Evolutionary conservation across 2,888 invertebrate species (phyloP), one percentile per base, ranked within the genome.

Genomic region (Eledona agricola): DNA sequence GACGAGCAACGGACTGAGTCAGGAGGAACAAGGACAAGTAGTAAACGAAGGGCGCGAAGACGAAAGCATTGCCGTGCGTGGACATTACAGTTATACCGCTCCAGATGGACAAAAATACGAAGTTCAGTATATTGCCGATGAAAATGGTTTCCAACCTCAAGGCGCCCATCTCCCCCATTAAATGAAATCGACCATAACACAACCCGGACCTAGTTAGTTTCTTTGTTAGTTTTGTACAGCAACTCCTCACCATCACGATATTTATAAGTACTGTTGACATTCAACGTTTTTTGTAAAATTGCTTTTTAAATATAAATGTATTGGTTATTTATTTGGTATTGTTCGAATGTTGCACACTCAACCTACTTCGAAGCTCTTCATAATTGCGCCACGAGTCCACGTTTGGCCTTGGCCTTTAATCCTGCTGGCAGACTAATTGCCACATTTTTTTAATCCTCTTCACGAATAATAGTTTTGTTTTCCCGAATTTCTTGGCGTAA

Each of bases 21-120:
- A 58, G 16, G 77, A 81, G 45, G 87, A 87, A 68, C 79, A 83
- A 63, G 87, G 81, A 0, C 77, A 78, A 28, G 72, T 87, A 29
- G 75, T 78, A 55, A 86, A 86, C 71, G 80, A 81, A 2, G 84
- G 86, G 4, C 81, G 81, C 2, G 85, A 86, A 20, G 81, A 85
- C 43, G 83, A 84, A 66, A 80, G 83, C 15, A 78, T 86, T 15
- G 79, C 80, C 3, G 80, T 87, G 5, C 80, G 79, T 19, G 87
- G 87, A 28, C 79, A 81, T n/a, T 82, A 83, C 68, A 80, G 82
- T 0, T 87, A 82, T 78, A 73, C 79, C 4, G 84, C 80, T 2
- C 79, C 81, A 7, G 84, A 86, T 62, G 86, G 86, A 1, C 80
- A 80, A 57, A 78, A 81, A 32, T 86, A 85, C 66, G 80, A 81